Base-by-base conservation (phyloP, 1,140 invertebrate species). In the Hydropsyche tenuis region DNA sequence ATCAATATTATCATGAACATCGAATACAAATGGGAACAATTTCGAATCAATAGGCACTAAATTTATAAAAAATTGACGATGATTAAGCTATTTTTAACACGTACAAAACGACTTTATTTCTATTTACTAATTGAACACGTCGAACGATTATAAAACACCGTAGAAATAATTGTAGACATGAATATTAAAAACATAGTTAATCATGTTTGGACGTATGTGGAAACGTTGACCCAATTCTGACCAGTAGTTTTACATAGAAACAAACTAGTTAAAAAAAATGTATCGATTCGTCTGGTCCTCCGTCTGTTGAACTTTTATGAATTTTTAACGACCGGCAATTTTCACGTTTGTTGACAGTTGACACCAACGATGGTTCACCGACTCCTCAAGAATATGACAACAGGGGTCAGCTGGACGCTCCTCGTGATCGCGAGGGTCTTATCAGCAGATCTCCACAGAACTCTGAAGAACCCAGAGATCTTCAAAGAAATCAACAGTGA, bases 391-490 rank as follows among this genome's bases (percentile, higher is more conserved):
- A 56, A 16, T 70, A 25, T 3, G 56, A 63, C 16, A 14, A 14
- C 11, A 48, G 12, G 45, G 48, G 16, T 23, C 37, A 45, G 56
- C 23, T 73, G 62, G 37, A 53, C 9, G 45, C 42, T 62, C 27
- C 71, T 73, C 71, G 71, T 51, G 37, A 64, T 23, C 60, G 45
- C 71, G 71, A 73, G 71, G 71, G 23, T 16, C 45, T 48, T 18
- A 25, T 48, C 65, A 68, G 45, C 65, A 68, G 45, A 16, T 68
- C 65, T 23, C 42, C 65, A 25, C 65, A 48, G 18, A 12, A 46
- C 5, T 7, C 16, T 18, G 63, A 65, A 60, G 56, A 60, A 3
- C 25, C 56, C 20, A 60, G 56, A 60, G 23, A 43, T 22, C 16
- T 11, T 63, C 25, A 27, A 27, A 63, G 30, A 65, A 65, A 6